Evolutionary conservation across 1,140 invertebrate genomes (phyloP), one percentile per base, ranked within the genome.

Genomic region (Venustaconcha ellipsiformis): DNA sequence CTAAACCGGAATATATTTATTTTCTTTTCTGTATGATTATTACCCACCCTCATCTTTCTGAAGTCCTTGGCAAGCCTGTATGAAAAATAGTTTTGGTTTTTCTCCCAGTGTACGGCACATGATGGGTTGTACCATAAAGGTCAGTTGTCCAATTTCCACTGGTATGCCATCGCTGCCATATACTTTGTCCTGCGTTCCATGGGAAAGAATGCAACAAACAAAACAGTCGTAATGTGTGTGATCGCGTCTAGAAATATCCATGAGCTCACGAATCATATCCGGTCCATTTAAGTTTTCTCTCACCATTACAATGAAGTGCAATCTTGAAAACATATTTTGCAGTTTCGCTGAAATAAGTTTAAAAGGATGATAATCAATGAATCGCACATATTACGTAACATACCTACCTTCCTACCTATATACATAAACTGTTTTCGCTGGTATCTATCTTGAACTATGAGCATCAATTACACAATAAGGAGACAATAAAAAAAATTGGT

Each of bases 141-240:
- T 89, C 55, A 88, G 81, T 17, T 83, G 77, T 66, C 82, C 77
- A 55, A 88, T 76, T 14, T 76, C 60, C 1, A 89, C 75, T 5
- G 69, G 65, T 14, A 67, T 60, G 11, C 86, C 85, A 70, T 90
- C 82, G 0, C 79, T 70, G 5, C 88, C 89, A 74, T 83, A 84
- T n/a, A 90, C 57, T 17, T 78, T 30, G 57, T 82, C 84, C 63
- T 83, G 67, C 14, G 81, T 79, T 11, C 89, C 89, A 69, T 90
- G 89, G 8, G 86, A 82, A 30, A 90, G 69, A 48, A 90, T 83
- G 64, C 79, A 83, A 73, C 81, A 84, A 14, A 83, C 82, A 70
- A 87, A 86, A 74, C 82, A 84, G 66, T 87, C 84, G 75, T 72
- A 84, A 3, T 80, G 62, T 4, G 13, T 63, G 63, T 86, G 84